A percentile compares a stretch with the other conserved stretches of the same genome.
phyloP scores from a whole-genome alignment of 2,888 invertebrate species.

The Agelastica alni region DNA sequence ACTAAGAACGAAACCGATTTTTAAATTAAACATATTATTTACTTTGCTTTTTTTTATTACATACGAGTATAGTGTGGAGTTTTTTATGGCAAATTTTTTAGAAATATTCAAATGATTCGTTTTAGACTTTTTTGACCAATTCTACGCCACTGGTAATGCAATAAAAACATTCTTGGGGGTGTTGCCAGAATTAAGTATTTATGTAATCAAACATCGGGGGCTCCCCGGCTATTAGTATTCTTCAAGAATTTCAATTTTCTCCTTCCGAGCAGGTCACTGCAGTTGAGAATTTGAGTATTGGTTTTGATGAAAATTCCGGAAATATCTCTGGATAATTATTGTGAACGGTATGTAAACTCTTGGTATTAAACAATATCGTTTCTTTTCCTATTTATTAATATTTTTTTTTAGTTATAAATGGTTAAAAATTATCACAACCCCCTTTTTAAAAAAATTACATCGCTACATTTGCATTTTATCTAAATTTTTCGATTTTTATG shows the following conservation, averaged over 20 bases:
- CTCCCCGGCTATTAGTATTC: slow-evolving; percentile 32
- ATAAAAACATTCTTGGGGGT: slow-evolving; percentile 41
- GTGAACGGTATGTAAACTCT: not conserved
- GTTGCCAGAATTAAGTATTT: slow-evolving; percentile 41
- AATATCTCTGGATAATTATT: slow-evolving; percentile 7
- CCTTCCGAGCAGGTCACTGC: slow-evolving; percentile 4
- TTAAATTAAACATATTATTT: too few species aligned
- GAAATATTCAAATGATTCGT: not conserved
- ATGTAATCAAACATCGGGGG: slow-evolving; percentile 41
- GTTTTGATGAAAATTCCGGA: slow-evolving; percentile 16
- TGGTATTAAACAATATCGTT: slow-evolving; percentile 1
- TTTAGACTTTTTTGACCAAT: not conserved
- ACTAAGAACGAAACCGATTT: too few species aligned
- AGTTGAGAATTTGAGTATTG: slow-evolving; percentile 4
- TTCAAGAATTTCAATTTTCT: slow-evolving; percentile 33
- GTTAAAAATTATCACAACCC: too few species aligned
- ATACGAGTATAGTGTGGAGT: too few species aligned
- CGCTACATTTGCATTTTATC: too few species aligned
- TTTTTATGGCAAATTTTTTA: too few species aligned
- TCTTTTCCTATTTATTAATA: too few species aligned
- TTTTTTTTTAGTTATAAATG: too few species aligned
- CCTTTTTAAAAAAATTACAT: too few species aligned
- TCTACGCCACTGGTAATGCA: slow-evolving; percentile 36
- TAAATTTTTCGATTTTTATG: too few species aligned
- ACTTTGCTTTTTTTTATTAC: too few species aligned